These are phyloP conservation scores for Schizotus pectinicornis DNA, from an alignment of 2,888 invertebrate species.

Conservation along the genomic window DNA sequence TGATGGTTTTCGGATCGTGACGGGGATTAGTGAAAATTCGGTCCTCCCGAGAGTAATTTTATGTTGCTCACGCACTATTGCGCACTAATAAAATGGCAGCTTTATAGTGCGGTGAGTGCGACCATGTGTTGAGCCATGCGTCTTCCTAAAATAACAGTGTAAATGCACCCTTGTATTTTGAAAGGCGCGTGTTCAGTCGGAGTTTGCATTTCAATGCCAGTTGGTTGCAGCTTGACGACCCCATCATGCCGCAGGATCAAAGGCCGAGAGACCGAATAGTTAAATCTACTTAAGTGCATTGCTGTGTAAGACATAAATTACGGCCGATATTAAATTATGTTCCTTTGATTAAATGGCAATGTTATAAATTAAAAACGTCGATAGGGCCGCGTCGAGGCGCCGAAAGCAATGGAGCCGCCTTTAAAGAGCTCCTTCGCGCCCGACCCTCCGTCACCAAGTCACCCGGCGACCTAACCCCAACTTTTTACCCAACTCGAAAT, in stretches of 20 bases:
- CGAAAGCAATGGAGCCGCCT: too few species aligned
- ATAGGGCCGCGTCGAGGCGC: too few species aligned
- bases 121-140: slow-evolving; percentile 38
- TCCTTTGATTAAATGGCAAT: slow-evolving; percentile 31
- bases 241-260: slow-evolving; percentile 35
- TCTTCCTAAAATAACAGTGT: slow-evolving; percentile 47
- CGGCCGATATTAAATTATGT: slow-evolving; percentile 34
- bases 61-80: slow-evolving; percentile 41
- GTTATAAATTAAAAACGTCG: slow-evolving; percentile 26
- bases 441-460: too few species aligned
- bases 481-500: too few species aligned
- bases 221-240: slow-evolving; percentile 40
- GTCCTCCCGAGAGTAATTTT: slow-evolving; percentile 36
- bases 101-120: slow-evolving; percentile 31
- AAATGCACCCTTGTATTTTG: slow-evolving; percentile 37
- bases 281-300: slow-evolving; percentile 43
- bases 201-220: slow-evolving; percentile 42
- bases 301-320: slow-evolving; percentile 43
- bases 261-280: slow-evolving; percentile 37
- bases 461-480: too few species aligned
- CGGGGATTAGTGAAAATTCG: slow-evolving; percentile 37
- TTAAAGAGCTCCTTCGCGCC: too few species aligned
- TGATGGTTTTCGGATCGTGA: slow-evolving; percentile 36
- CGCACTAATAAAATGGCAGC: slow-evolving; percentile 38
- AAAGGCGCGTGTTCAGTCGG: slow-evolving; percentile 32